Conservation (phyloP, 2,797 vertebrate genomes). For the Leptoclinus maculatus region DNA sequence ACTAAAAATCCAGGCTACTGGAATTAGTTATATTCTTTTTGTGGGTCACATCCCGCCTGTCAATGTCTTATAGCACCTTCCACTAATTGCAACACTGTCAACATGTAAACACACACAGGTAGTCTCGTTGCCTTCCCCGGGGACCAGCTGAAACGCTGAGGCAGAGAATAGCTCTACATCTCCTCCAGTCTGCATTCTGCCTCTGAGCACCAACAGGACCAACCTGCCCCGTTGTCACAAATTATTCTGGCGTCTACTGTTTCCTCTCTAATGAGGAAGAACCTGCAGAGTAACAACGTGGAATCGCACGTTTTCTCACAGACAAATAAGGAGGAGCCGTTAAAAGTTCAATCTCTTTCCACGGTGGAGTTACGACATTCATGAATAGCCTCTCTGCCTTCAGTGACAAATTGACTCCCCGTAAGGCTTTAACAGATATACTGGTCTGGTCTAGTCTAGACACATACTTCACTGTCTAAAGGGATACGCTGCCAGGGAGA, state of each 20-base stretch:
- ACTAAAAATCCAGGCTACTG: conserved; percentile 1
- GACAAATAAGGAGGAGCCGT: conserved; percentile 15
- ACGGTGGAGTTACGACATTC: conserved; percentile 40
- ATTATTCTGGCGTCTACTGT: not conserved
- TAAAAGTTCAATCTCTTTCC: not conserved
- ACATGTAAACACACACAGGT: conserved; percentile 11
- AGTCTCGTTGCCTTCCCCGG: not conserved
- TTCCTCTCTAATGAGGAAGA: conserved; percentile 20
- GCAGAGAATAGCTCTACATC: not conserved
- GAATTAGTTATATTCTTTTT: not conserved
- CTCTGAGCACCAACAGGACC: conserved; percentile 16
- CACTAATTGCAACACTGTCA: not conserved
- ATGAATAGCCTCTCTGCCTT: conserved; percentile 29
- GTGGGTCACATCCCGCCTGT: conserved; percentile 10
- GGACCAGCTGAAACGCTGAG: conserved; percentile 8
- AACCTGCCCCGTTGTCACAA: conserved; percentile 8
- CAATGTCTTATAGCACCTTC: not conserved
- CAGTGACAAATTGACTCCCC: conserved; percentile 18
- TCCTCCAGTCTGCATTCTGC: not conserved
- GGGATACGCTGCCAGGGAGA: conserved; percentile 17
- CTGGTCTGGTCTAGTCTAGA: conserved; percentile 44
- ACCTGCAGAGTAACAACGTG: not conserved
- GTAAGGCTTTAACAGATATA: conserved; percentile 55
- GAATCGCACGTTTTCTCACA: conserved; percentile 13
- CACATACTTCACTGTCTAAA: conserved; percentile 51